Percentiles rank a stretch among this genome's conserved stretches.
Evolutionary conservation across 2,797 vertebrate genomes (phyloP).

Genomic region (Micrastur ruficollis): DNA sequence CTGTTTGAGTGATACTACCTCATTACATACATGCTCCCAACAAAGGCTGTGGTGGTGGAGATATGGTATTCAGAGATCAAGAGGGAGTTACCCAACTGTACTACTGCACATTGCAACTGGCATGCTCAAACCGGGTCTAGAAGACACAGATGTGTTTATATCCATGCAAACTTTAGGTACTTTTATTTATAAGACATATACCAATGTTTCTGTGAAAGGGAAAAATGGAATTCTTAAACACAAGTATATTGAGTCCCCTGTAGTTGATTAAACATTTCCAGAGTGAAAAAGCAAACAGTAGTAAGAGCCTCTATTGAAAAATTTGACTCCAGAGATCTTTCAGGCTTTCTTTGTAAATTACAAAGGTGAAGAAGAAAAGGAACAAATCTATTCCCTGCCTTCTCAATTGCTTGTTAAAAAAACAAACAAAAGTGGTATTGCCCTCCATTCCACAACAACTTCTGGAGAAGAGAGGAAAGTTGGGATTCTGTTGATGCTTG

Average conservation of each 20-base stretch:
- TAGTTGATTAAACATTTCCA: neutral
- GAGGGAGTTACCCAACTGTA: neutral
- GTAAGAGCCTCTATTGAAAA: neutral
- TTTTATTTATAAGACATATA: neutral
- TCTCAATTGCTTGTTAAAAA: neutral
- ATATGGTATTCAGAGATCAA: fast-evolving
- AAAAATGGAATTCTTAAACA: neutral
- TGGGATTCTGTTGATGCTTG: neutral
- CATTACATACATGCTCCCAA: neutral
- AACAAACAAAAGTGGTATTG: neutral
- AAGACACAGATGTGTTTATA: neutral
- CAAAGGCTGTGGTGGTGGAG: neutral
- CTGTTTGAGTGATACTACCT: neutral
- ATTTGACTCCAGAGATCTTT: neutral
- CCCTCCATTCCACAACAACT: neutral
- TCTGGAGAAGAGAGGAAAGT: neutral
- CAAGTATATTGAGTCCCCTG: neutral
- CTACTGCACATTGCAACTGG: neutral
- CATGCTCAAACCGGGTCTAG: fast-evolving
- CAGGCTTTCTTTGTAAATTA: neutral
- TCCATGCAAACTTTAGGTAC: neutral
- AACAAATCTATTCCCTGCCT: neutral
- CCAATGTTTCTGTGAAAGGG: neutral
- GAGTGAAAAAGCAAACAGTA: neutral
- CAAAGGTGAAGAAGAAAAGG: neutral